Conservation (phyloP, 2,113 vertebrate genomes). For the Rana temporaria region DNA sequence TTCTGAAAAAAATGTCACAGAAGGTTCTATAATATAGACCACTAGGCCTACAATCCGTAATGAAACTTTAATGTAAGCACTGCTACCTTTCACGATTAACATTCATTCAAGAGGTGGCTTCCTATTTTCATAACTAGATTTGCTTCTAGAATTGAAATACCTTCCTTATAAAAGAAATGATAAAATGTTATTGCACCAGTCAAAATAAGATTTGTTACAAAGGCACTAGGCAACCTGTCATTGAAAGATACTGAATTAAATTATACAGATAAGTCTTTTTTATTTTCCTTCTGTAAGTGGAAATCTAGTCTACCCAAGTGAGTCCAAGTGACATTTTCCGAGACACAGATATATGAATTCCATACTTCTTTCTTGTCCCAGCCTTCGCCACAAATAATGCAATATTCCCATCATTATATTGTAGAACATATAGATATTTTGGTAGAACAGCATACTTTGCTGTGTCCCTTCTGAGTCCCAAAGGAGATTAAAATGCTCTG, state of each 20-base stretch:
- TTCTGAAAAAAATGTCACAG: no score
- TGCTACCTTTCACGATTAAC: neutral
- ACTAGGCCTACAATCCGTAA: no score
- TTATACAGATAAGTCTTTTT: conserved; percentile 69
- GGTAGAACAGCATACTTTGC: conserved; percentile 67
- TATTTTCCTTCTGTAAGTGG: conserved; percentile 71
- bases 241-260: conserved; percentile 72
- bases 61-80: neutral
- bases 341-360: conserved; percentile 74
- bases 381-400: conserved; percentile 67
- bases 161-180: conserved; percentile 72
- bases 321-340: conserved; percentile 79
- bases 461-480: conserved; percentile 71
- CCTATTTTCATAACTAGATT: conserved; percentile 75
- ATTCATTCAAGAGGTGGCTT: conserved; percentile 41
- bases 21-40: no score
- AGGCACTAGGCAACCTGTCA: conserved; percentile 74
- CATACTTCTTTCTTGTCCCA: conserved; percentile 68
- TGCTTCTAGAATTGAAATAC: conserved; percentile 70
- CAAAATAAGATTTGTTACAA: conserved; percentile 78
- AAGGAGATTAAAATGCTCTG: conserved; percentile 71
- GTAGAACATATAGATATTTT: conserved; percentile 64
- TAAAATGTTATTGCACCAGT: conserved; percentile 77
- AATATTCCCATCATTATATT: conserved; percentile 50
- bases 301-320: conserved; percentile 71